Evolutionary conservation across 1,140 invertebrate species (phyloP).

Genomic region (Leguminivora glycinivorella): DNA sequence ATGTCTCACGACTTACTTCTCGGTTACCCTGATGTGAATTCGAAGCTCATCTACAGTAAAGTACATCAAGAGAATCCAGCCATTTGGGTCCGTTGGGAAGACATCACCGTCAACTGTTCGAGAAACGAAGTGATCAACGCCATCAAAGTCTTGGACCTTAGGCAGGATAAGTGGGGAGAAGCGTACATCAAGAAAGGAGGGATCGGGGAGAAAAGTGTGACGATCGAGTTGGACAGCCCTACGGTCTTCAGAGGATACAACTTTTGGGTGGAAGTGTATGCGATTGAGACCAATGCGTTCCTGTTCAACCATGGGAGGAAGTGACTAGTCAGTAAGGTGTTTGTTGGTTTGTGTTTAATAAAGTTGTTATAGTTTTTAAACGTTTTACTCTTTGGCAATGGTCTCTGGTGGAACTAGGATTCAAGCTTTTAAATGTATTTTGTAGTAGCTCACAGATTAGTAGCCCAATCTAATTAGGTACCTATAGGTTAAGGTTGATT

Average conservation of each 20-base stretch:
- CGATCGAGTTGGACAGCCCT: conserved; percentile 61
- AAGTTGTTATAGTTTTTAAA: conserved; percentile 14
- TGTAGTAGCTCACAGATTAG: too few species aligned
- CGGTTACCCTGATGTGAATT: conserved; percentile 57
- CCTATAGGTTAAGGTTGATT: too few species aligned
- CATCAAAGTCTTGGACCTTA: conserved; percentile 59
- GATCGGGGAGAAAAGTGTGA: conserved; percentile 59
- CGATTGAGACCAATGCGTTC: conserved; percentile 49
- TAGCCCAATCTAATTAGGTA: too few species aligned
- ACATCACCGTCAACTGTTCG: conserved; percentile 62
- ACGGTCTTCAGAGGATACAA: conserved; percentile 62
- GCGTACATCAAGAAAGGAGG: conserved; percentile 59
- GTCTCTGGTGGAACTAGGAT: too few species aligned
- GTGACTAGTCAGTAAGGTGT: conserved; percentile 33
- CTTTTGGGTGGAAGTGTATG: conserved; percentile 68
- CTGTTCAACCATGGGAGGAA: conserved; percentile 40
- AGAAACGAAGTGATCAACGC: conserved; percentile 62
- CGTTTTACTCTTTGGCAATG: not conserved
- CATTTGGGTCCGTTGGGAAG: conserved; percentile 61
- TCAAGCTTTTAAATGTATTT: too few species aligned
- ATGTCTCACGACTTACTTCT: conserved; percentile 49
- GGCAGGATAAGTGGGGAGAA: conserved; percentile 63
- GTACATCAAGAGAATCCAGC: conserved; percentile 66
- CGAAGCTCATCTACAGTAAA: conserved; percentile 61
- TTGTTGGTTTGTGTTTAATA: conserved; percentile 19